These are phyloP conservation scores for Cephus pulcher DNA, from an alignment of 2,888 invertebrate genomes.

Conservation along the genomic window DNA sequence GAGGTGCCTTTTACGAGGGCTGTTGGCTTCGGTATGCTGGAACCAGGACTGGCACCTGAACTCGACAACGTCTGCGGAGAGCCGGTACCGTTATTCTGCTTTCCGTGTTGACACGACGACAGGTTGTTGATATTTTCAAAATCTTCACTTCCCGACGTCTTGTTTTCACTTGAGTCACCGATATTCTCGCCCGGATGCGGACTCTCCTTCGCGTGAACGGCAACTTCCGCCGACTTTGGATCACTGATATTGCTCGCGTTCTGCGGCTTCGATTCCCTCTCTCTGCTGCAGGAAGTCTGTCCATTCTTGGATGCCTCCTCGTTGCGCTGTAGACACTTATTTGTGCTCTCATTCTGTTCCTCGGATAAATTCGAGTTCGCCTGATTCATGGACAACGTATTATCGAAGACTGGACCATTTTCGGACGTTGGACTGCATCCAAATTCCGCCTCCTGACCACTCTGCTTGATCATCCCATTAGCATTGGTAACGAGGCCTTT, in stretches of 20 bases:
- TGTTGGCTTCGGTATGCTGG: constrained; percentile 90
- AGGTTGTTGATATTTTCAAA: not conserved
- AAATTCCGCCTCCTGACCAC: constrained; percentile 25
- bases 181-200: not conserved
- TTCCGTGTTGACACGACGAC: not conserved
- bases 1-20: constrained; percentile 92
- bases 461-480: constrained; percentile 49
- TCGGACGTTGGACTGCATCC: constrained; percentile 27
- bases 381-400: constrained; percentile 50
- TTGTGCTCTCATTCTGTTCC: constrained; percentile 31
- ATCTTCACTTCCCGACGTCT: not conserved
- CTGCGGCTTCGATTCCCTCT: not conserved
- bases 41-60: constrained; percentile 60
- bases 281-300: not conserved
- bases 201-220: not conserved
- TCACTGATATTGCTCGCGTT: not conserved
- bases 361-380: constrained; percentile 49
- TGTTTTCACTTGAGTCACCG: not conserved
- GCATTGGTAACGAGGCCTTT: constrained; percentile 43
- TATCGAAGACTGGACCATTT: constrained; percentile 39
- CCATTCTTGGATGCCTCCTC: not conserved
- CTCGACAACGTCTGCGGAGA: constrained; percentile 30
- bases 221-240: not conserved
- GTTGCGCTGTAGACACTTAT: constrained; percentile 1
- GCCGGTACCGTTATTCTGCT: constrained; percentile 30